Conservation (phyloP, 2,113 vertebrate genomes). For the Petrocephalus microphthalmus region DNA sequence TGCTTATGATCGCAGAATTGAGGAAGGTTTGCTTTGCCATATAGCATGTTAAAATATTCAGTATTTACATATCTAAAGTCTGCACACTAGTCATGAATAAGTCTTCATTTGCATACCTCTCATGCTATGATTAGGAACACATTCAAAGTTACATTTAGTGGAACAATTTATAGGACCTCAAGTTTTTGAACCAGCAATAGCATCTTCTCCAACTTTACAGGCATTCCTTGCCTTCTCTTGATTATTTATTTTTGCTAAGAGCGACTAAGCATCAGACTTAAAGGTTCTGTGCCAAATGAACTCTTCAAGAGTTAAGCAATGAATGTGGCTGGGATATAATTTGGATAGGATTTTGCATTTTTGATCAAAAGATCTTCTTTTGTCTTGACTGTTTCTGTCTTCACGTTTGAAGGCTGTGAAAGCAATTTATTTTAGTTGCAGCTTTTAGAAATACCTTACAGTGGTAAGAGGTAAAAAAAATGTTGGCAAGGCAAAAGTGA, state of each 20-base stretch:
- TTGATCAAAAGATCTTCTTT: neutral
- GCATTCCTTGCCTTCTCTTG: neutral
- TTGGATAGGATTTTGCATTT: neutral
- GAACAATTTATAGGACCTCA: neutral
- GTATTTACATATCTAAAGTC: neutral
- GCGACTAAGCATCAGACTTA: neutral
- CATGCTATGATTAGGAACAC: neutral
- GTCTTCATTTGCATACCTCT: conserved; percentile 2
- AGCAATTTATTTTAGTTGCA: neutral
- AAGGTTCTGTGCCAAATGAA: neutral
- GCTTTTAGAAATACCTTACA: neutral
- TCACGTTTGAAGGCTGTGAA: neutral
- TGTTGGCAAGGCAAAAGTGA: neutral
- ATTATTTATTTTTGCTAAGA: conserved; percentile 1
- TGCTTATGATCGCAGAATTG: neutral
- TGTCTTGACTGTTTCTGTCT: neutral
- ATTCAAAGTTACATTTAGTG: neutral
- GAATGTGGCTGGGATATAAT: neutral
- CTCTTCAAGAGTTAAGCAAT: neutral
- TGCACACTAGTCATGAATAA: neutral
- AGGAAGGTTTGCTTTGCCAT: neutral
- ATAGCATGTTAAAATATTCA: neutral
- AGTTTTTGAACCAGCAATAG: neutral
- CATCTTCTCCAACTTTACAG: neutral
- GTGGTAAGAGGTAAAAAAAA: neutral